Conservation (phyloP, 2,888 invertebrate genomes). For the Panzeria rudis region DNA sequence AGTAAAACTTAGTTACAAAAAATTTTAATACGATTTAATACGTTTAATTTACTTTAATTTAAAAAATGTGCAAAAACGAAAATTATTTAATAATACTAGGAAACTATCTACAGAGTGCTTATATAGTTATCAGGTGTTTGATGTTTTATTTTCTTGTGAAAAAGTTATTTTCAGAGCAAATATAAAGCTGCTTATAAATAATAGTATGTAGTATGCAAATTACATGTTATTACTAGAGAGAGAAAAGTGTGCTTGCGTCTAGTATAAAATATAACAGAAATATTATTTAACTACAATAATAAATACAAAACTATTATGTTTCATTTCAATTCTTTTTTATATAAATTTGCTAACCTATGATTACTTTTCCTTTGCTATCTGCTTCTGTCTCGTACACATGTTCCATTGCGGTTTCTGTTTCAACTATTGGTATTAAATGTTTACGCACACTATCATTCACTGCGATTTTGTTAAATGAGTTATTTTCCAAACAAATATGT, state of each 20-base stretch:
- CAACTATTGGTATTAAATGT: slow-evolving; percentile 80
- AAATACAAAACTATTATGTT: slow-evolving; percentile 28
- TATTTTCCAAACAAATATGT: slow-evolving; percentile 47
- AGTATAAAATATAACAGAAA: slow-evolving; percentile 15
- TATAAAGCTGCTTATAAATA: slow-evolving; percentile 43
- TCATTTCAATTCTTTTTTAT: slow-evolving; percentile 36
- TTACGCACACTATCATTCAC: slow-evolving; percentile 76
- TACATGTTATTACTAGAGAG: slow-evolving; percentile 59
- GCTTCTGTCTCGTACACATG: slow-evolving; percentile 75
- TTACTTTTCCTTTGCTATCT: slow-evolving; percentile 84
- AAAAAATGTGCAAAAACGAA: slow-evolving; percentile 4
- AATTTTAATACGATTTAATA: background rate
- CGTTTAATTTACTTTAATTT: background rate
- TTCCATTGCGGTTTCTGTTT: slow-evolving; percentile 79
- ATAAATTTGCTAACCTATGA: slow-evolving; percentile 84
- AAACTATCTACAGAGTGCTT: slow-evolving; percentile 58
- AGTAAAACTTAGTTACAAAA: background rate
- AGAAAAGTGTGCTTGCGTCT: slow-evolving; percentile 52
- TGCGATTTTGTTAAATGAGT: slow-evolving; percentile 73
- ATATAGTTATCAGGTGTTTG: background rate
- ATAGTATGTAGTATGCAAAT: slow-evolving; percentile 32
- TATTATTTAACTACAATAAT: slow-evolving; percentile 56
- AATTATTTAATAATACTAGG: slow-evolving; percentile 4
- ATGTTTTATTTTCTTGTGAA: background rate
- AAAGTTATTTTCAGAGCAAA: slow-evolving; percentile 1